A percentile compares a stretch with the other conserved stretches of the same genome.
These are phyloP conservation scores for Pionites leucogaster DNA, from an alignment of 2,113 vertebrate species.

Conservation along the genomic window DNA sequence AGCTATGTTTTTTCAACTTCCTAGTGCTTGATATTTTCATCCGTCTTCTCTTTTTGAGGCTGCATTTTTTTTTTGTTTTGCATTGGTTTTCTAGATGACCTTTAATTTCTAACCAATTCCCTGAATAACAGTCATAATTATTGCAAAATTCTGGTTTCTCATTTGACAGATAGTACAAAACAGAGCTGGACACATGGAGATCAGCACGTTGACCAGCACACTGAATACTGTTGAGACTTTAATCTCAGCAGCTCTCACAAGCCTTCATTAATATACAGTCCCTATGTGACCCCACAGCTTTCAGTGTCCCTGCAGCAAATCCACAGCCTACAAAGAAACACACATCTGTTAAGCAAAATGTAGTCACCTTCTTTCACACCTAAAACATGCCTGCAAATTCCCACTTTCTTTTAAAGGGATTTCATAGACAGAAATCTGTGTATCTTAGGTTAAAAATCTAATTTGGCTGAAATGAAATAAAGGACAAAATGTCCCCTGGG, in stretches of 20 bases:
- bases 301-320: neutral
- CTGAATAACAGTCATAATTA: slow-evolving; percentile 20
- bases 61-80: neutral
- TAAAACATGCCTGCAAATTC: neutral
- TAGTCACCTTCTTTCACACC: neutral
- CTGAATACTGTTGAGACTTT: neutral
- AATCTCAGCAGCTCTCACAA: neutral
- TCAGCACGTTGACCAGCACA: neutral
- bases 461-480: neutral
- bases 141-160: neutral
- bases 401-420: neutral
- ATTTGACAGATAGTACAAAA: slow-evolving; percentile 6
- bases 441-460: neutral
- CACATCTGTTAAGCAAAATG: neutral
- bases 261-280: neutral
- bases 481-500: neutral
- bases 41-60: neutral
- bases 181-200: neutral
- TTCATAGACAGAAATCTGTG: neutral
- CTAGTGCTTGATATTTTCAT: neutral
- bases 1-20: neutral
- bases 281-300: neutral
- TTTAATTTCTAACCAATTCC: slow-evolving; percentile 10
- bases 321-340: neutral
- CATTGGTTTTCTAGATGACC: neutral